Base-by-base conservation (phyloP, 2,797 vertebrate species). In the Neosalanx taihuensis region DNA sequence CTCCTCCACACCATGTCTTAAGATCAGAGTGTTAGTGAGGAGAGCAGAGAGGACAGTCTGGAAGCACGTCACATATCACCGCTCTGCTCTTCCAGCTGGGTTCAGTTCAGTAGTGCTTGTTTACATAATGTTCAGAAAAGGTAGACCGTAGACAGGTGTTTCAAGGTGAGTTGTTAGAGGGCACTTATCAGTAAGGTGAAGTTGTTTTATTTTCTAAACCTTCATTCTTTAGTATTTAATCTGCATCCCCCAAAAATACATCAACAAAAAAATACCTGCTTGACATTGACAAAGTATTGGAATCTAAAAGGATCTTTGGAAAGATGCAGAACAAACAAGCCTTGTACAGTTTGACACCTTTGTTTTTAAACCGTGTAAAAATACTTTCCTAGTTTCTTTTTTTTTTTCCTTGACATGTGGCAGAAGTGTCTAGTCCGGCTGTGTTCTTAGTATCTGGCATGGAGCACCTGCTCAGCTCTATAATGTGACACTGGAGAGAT, bases 401-500 rank as follows among this genome's bases (percentile, higher is more conserved):
- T 75, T 58, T 63, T 74, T 82, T 74, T 89, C 78, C 67, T 67
- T 72, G 82, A 86, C 29, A 83, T 89, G 78, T 85, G 81, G 87
- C 84, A 76, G 84, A 86, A 87, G 85, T 92, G 83, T 89, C 89
- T 86, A 86, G 88, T 87, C 69, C 78, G 86, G 85, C 87, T 88
- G 89, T 78, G 86, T 85, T 72, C 81, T 79, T 68, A 60, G 20
- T 56, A 78, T 57, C 79, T 74, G 82, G 82, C 75, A 23, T 57
- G 84, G 83, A 77, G 89, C 89, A 26, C 23, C 23, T 26, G 78
- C 86, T 84, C 73, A 88, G 87, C 89, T 86, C 83, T 87, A 91
- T 91, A 92, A 92, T 93, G 93, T 94, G 93, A 94, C 92, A 92
- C 89, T 90, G 89, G 90, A 93, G 89, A 93, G 92, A 89, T 87